Evolutionary conservation across 2,113 vertebrate genomes (phyloP).

Genomic region (Platichthys flesus): DNA sequence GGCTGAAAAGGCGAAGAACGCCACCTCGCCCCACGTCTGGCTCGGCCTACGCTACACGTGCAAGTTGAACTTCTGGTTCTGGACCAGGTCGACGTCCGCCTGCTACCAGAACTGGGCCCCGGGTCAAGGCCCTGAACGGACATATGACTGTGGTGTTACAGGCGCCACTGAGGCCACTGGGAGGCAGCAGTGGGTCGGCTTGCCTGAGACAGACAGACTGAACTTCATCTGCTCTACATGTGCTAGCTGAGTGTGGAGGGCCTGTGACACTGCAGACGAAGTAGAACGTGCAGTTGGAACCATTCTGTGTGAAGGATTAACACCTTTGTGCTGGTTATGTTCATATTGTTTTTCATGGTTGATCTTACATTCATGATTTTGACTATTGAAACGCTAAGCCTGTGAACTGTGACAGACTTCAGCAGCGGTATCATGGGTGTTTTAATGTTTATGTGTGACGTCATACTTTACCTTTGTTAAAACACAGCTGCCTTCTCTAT

Average conservation of each 20-base stretch:
- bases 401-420: background rate
- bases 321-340: background rate
- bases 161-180: slow-evolving; percentile 74
- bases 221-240: slow-evolving; percentile 74
- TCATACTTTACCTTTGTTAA: slow-evolving; percentile 44
- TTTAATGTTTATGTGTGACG: slow-evolving; percentile 13
- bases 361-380: background rate
- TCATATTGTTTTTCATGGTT: background rate
- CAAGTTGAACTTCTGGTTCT: slow-evolving; percentile 76
- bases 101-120: slow-evolving; percentile 77
- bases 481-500: slow-evolving; percentile 60
- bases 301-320: background rate
- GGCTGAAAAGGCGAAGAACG: slow-evolving; percentile 36
- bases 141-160: slow-evolving; percentile 53
- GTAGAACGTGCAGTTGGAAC: background rate
- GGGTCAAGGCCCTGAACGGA: slow-evolving; percentile 50
- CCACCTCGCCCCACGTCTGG: slow-evolving; percentile 70
- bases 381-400: background rate
- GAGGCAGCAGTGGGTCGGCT: slow-evolving; percentile 74
- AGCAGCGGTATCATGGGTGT: slow-evolving; percentile 1
- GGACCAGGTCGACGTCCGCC: slow-evolving; percentile 46
- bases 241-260: slow-evolving; percentile 16
- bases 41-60: slow-evolving; percentile 73
- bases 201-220: slow-evolving; percentile 62
- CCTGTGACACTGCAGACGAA: background rate